Conservation (phyloP, 2,888 invertebrate species). For the Phalera bucephala region DNA sequence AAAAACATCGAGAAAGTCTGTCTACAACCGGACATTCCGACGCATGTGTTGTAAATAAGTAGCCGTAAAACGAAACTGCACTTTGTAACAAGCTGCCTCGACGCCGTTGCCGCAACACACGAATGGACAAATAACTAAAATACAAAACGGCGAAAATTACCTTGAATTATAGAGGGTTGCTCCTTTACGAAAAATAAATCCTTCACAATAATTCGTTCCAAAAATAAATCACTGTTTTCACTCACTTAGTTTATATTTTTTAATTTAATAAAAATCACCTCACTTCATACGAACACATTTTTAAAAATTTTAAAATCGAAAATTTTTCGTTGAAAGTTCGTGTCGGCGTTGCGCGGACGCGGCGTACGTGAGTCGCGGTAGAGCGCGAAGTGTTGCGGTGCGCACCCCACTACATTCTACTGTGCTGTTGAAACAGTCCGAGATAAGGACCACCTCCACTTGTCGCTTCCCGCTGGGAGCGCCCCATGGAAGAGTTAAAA, state of each 20-base stretch:
- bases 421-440: slow-evolving; percentile 57
- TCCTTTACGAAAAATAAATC: slow-evolving; percentile 52
- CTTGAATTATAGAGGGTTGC: slow-evolving; percentile 57
- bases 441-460: slow-evolving; percentile 71
- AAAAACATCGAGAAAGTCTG: slow-evolving; percentile 57
- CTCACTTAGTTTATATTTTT: slow-evolving; percentile 38
- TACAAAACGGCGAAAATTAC: slow-evolving; percentile 49
- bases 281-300: slow-evolving; percentile 71
- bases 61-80: slow-evolving; percentile 59
- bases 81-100: slow-evolving; percentile 55
- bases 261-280: slow-evolving; percentile 64
- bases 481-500: too few species aligned
- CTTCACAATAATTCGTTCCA: slow-evolving; percentile 47
- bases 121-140: slow-evolving; percentile 28
- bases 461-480: slow-evolving; percentile 62
- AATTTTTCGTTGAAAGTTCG: slow-evolving; percentile 44
- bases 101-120: slow-evolving; percentile 45
- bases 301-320: slow-evolving; percentile 48
- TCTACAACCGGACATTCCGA: slow-evolving; percentile 46
- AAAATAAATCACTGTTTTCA: slow-evolving; percentile 32
- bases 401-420: slow-evolving; percentile 56
- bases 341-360: slow-evolving; percentile 56
- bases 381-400: slow-evolving; percentile 54
- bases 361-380: slow-evolving; percentile 57
- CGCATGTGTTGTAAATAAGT: slow-evolving; percentile 68